phyloP scores from a whole-genome alignment of 1,140 invertebrate species.

The Drosophila ambigua region DNA sequence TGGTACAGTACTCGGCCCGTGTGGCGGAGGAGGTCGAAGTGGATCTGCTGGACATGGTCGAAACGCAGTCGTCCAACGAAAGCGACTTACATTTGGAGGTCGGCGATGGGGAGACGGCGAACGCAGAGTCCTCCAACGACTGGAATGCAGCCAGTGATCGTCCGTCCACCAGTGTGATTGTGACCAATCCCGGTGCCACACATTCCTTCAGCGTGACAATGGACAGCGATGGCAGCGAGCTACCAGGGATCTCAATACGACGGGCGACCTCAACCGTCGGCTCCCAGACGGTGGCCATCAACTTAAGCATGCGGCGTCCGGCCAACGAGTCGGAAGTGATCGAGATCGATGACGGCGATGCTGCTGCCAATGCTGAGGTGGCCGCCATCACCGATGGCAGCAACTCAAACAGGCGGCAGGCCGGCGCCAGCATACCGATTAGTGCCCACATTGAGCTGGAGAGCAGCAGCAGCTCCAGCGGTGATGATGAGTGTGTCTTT shows the following conservation, averaged over 20 bases:
- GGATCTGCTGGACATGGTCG: slow-evolving; percentile 61
- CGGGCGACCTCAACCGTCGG: slow-evolving; percentile 67
- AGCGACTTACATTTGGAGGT: slow-evolving; percentile 35
- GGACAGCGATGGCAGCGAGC: slow-evolving; percentile 68
- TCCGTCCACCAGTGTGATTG: slow-evolving; percentile 69
- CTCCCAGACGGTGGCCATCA: slow-evolving; percentile 72
- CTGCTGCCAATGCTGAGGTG: slow-evolving; percentile 70
- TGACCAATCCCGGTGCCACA: slow-evolving; percentile 72
- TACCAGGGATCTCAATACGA: slow-evolving; percentile 67
- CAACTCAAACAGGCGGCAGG: slow-evolving; percentile 53
- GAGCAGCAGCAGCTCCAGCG: slow-evolving; percentile 61
- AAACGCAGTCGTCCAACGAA: slow-evolving; percentile 56
- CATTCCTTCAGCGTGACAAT: slow-evolving; percentile 72
- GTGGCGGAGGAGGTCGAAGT: slow-evolving; percentile 71
- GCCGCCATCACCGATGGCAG: slow-evolving; percentile 65
- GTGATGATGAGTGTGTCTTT: slow-evolving; percentile 79
- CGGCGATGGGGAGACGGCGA: slow-evolving; percentile 20
- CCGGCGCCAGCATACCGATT: slow-evolving; percentile 60
- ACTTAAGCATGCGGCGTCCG: slow-evolving; percentile 70
- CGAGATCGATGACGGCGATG: slow-evolving; percentile 72
- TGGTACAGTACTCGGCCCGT: slow-evolving; percentile 84
- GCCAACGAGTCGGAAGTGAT: slow-evolving; percentile 54
- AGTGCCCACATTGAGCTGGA: slow-evolving; percentile 73
- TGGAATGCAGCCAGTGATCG: slow-evolving; percentile 33
- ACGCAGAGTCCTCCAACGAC: slow-evolving; percentile 32